phyloP scores from a whole-genome alignment of 30 jellyfish, hydroid and myxozoan species.

The Chrysaora quinquecirrha region DNA sequence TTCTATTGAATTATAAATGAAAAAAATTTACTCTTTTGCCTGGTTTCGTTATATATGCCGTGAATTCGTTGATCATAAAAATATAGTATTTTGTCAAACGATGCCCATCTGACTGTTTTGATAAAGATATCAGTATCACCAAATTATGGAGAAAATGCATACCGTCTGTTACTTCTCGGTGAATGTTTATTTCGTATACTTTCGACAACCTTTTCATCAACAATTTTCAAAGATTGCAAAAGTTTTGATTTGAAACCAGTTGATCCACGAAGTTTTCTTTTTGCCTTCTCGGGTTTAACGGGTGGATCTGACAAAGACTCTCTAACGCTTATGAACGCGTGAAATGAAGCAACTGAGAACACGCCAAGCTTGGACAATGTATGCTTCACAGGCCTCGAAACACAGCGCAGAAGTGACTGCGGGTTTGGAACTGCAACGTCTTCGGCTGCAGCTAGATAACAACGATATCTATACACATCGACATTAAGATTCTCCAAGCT shows the following conservation, averaged over 20 bases:
- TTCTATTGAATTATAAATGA: too few relatives aligned
- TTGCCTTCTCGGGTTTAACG: slow-evolving; percentile 53
- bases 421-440: slow-evolving; percentile 87
- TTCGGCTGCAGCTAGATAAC: slow-evolving; percentile 84
- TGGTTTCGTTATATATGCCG: too few relatives aligned
- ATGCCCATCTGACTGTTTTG: too few relatives aligned
- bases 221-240: slow-evolving; percentile 75
- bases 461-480: slow-evolving; percentile 63
- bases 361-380: slow-evolving; percentile 89
- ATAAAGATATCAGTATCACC: too few relatives aligned
- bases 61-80: too few relatives aligned
- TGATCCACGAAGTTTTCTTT: slow-evolving; percentile 57
- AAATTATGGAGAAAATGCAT: too few relatives aligned
- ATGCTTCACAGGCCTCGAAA: slow-evolving; percentile 85
- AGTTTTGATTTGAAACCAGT: slow-evolving; percentile 81
- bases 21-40: too few relatives aligned
- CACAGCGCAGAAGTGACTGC: slow-evolving; percentile 81
- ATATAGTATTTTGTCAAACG: too few relatives aligned
- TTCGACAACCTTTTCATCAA: slow-evolving; percentile 77
- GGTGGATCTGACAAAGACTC: slow-evolving; percentile 69
- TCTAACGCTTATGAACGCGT: slow-evolving; percentile 80
- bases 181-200: slow-evolving; percentile 87
- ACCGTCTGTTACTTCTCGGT: slow-evolving; percentile 34
- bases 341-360: slow-evolving; percentile 92
- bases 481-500: slow-evolving; percentile 83